These are phyloP conservation scores for Oceanites oceanicus DNA, from an alignment of 2,113 vertebrate species.

Conservation along the genomic window DNA sequence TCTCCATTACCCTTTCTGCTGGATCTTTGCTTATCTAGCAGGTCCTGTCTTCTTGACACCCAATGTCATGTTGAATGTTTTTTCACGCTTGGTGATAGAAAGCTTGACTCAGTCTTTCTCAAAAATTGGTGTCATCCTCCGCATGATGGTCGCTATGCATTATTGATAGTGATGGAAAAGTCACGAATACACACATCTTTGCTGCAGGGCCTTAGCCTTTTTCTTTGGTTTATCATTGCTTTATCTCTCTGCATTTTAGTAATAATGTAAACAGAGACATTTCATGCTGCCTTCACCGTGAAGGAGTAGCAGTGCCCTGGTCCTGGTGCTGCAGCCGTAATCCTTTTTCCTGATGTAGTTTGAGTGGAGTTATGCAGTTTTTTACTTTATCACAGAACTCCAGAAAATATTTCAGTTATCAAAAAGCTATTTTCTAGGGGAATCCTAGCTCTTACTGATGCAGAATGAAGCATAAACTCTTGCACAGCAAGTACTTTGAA, in stretches of 20 bases:
- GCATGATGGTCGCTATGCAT: not conserved
- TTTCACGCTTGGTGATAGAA: not conserved
- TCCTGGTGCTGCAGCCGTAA: not conserved
- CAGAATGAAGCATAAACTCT: not conserved
- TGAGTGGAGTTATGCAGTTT: not conserved
- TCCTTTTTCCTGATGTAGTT: not conserved
- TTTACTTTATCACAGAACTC: not conserved
- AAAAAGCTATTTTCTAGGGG: not conserved
- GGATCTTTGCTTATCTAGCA: slow-evolving; percentile 36
- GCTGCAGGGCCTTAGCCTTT: slow-evolving; percentile 22
- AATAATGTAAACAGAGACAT: not conserved
- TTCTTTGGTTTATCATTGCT: not conserved
- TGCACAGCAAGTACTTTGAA: not conserved
- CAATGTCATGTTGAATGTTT: not conserved
- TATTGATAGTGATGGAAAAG: slow-evolving; percentile 48
- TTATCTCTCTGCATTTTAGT: slow-evolving; percentile 3
- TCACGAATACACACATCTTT: not conserved
- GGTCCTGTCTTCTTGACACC: not conserved
- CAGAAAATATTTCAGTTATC: not conserved
- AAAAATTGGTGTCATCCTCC: not conserved
- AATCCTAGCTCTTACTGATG: not conserved
- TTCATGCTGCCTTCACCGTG: not conserved
- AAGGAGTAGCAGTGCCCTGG: not conserved
- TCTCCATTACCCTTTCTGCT: slow-evolving; percentile 29
- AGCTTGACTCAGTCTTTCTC: not conserved